Conservation (phyloP, 2,797 vertebrate species). For the Acomys russatus region DNA sequence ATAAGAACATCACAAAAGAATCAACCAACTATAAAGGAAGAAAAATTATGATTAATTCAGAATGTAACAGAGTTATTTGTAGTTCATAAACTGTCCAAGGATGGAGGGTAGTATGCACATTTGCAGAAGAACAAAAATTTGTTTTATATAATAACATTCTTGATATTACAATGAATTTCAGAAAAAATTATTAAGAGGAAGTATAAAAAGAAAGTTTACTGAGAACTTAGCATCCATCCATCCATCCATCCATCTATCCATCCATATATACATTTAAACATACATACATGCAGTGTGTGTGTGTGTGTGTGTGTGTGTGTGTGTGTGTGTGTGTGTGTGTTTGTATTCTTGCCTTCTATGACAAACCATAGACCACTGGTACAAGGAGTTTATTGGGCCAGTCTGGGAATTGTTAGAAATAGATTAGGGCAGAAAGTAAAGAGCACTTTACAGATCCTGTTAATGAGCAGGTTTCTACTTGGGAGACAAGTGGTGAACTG, state of each 20-base stretch:
- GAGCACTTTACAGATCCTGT: not conserved
- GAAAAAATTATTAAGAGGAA: not conserved
- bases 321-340: not conserved
- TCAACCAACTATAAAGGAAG: not conserved
- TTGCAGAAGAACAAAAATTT: not conserved
- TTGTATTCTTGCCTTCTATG: not conserved
- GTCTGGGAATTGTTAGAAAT: not conserved
- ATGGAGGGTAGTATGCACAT: not conserved
- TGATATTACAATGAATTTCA: not conserved
- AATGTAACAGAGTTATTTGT: not conserved
- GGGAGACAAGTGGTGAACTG: not conserved
- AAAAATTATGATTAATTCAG: not conserved
- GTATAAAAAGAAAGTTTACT: not conserved
- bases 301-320: no score
- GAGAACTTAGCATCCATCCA: not conserved
- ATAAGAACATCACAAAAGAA: not conserved
- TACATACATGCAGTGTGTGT: not conserved
- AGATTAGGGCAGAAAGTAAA: not conserved
- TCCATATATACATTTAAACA: not conserved
- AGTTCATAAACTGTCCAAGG: conserved; percentile 17
- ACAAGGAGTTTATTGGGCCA: not conserved
- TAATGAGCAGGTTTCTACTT: not conserved
- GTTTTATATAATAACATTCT: not conserved
- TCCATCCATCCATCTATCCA: not conserved
- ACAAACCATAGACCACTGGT: not conserved